phyloP scores from a whole-genome alignment of 2,888 invertebrate species.

The Napeogenes sylphis region DNA sequence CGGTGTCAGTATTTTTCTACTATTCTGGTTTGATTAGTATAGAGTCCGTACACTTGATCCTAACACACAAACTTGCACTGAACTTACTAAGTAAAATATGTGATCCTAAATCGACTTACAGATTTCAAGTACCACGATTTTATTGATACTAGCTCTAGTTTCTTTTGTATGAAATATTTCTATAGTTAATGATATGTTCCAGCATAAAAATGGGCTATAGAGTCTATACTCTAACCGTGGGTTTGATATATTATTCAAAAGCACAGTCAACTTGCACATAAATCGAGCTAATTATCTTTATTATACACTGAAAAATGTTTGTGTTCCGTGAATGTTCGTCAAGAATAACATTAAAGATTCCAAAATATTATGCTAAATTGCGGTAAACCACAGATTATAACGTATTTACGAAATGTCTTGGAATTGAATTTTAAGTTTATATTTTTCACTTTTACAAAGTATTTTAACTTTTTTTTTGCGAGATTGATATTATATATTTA shows the following conservation, averaged over 20 bases:
- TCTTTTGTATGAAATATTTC: too few species aligned
- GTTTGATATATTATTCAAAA: conserved; percentile 22
- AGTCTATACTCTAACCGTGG: conserved; percentile 2
- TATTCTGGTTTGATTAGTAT: conserved; percentile 19
- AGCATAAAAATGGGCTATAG: neutral
- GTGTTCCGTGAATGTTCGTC: conserved; percentile 9
- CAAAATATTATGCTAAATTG: neutral
- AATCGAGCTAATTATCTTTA: conserved; percentile 29
- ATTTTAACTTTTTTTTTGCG: too few species aligned
- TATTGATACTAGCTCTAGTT: too few species aligned
- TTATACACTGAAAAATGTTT: conserved; percentile 26
- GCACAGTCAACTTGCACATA: conserved; percentile 21
- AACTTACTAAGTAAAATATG: neutral
- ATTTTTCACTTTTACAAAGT: too few species aligned
- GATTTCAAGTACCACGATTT: too few species aligned
- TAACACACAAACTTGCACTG: conserved; percentile 15
- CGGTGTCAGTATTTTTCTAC: conserved; percentile 40
- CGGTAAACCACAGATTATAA: neutral
- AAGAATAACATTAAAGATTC: conserved; percentile 8
- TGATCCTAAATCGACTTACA: too few species aligned
- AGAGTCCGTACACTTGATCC: conserved; percentile 12
- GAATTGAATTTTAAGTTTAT: too few species aligned
- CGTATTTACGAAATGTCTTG: too few species aligned
- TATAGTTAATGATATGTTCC: too few species aligned
- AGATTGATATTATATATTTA: too few species aligned